Evolutionary conservation across 1,140 invertebrate genomes (phyloP).

Genomic region (Watersipora subatra): DNA sequence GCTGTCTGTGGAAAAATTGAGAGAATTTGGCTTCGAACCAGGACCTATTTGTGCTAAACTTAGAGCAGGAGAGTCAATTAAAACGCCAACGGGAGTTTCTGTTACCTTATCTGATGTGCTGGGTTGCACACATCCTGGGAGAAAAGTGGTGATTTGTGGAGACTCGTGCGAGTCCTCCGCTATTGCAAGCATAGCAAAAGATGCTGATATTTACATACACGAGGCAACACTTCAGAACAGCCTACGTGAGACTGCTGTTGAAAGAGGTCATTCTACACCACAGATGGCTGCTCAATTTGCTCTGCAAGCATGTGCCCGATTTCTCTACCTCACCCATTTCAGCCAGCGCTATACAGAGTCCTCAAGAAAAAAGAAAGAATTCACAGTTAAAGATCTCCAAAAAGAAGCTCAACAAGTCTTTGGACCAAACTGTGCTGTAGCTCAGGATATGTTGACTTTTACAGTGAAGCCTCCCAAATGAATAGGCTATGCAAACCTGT

Average conservation of each 20-base stretch:
- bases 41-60: slow-evolving; percentile 37
- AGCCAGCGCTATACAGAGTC: slow-evolving; percentile 37
- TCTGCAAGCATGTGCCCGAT: slow-evolving; percentile 23
- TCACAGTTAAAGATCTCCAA: not conserved
- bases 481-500: no score
- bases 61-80: slow-evolving; percentile 33
- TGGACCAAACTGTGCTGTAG: not conserved
- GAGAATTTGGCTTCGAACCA: slow-evolving; percentile 27
- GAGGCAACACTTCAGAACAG: slow-evolving; percentile 40
- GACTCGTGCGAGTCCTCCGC: slow-evolving; percentile 36
- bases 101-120: slow-evolving; percentile 25
- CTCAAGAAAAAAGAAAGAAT: not conserved
- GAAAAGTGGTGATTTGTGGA: slow-evolving; percentile 38
- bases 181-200: slow-evolving; percentile 25
- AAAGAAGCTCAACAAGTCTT: not conserved
- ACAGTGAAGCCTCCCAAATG: no score
- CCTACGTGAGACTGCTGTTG: slow-evolving; percentile 29
- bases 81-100: slow-evolving; percentile 23
- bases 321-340: slow-evolving; percentile 40
- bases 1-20: slow-evolving; percentile 29
- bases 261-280: slow-evolving; percentile 44
- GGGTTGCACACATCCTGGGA: slow-evolving; percentile 27
- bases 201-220: slow-evolving; percentile 40
- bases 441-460: not conserved
- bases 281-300: slow-evolving; percentile 39